Evolutionary conservation across 2,797 vertebrate species (phyloP).

Genomic region (Melanotaenia nigrans): DNA sequence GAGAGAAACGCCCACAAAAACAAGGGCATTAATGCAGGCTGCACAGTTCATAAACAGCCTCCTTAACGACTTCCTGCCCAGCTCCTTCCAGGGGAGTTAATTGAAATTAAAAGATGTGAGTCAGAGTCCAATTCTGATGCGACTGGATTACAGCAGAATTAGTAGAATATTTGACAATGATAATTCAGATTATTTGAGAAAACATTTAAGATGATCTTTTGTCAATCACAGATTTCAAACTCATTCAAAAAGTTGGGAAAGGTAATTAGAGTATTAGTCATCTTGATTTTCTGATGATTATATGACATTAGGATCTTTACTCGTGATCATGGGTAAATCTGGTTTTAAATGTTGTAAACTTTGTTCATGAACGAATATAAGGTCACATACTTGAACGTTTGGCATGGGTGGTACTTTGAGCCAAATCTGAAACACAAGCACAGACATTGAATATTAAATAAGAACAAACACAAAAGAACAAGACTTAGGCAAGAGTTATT

Average conservation of each 20-base stretch:
- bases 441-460: conserved; percentile 46
- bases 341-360: conserved; percentile 11
- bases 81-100: conserved; percentile 22
- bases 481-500: conserved; percentile 5
- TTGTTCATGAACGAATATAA: conserved; percentile 22
- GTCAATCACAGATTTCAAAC: conserved; percentile 24
- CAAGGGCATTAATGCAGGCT: conserved; percentile 12
- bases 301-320: neutral
- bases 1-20: neutral
- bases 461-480: conserved; percentile 23
- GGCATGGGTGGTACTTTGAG: conserved; percentile 46
- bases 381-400: conserved; percentile 72
- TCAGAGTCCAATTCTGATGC: neutral
- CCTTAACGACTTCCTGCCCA: conserved; percentile 52
- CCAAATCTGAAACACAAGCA: conserved; percentile 74
- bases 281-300: conserved; percentile 6
- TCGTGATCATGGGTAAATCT: conserved; percentile 30
- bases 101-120: conserved; percentile 16
- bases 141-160: neutral
- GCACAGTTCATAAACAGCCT: conserved; percentile 26
- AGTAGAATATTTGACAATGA: neutral
- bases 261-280: conserved; percentile 32
- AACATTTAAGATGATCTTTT: neutral
- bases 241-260: neutral
- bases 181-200: neutral